phyloP scores from a whole-genome alignment of 2,113 vertebrate genomes.

The Oreocharis arfaki region DNA sequence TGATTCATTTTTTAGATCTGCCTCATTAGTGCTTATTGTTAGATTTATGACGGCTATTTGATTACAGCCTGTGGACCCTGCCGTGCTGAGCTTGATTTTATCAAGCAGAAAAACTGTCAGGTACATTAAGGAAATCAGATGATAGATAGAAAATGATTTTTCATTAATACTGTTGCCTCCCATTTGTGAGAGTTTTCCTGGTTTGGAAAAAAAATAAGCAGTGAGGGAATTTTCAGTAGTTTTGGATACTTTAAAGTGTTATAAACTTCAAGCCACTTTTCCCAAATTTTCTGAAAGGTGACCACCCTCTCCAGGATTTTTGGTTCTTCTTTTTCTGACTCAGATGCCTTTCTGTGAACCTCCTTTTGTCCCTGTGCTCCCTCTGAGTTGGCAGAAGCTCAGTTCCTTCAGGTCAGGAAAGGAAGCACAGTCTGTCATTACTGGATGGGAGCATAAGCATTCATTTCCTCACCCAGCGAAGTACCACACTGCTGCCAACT shows the following conservation, averaged over 20 bases:
- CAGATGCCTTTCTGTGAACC: background rate
- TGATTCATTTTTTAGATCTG: background rate
- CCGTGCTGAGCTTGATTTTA: background rate
- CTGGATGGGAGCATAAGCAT: background rate
- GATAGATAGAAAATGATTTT: background rate
- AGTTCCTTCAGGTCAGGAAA: background rate
- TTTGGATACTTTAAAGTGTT: background rate
- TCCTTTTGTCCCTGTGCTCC: background rate
- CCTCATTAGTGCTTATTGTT: background rate
- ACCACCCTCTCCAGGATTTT: background rate
- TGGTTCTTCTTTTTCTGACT: background rate
- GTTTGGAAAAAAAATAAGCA: background rate
- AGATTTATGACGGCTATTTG: background rate
- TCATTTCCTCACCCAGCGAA: conserved; percentile 18
- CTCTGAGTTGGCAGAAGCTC: conserved; percentile 15
- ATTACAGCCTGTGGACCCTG: background rate
- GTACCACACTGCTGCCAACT: background rate
- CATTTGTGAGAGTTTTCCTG: background rate
- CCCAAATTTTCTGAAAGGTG: background rate
- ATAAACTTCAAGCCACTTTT: background rate
- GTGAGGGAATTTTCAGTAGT: background rate
- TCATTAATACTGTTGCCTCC: background rate
- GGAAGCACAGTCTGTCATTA: conserved; percentile 42
- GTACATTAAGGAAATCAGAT: background rate
- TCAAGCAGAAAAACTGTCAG: background rate